These are phyloP conservation scores for Dufourea novaeangliae DNA, from an alignment of 1,140 invertebrate genomes.

Conservation along the genomic window DNA sequence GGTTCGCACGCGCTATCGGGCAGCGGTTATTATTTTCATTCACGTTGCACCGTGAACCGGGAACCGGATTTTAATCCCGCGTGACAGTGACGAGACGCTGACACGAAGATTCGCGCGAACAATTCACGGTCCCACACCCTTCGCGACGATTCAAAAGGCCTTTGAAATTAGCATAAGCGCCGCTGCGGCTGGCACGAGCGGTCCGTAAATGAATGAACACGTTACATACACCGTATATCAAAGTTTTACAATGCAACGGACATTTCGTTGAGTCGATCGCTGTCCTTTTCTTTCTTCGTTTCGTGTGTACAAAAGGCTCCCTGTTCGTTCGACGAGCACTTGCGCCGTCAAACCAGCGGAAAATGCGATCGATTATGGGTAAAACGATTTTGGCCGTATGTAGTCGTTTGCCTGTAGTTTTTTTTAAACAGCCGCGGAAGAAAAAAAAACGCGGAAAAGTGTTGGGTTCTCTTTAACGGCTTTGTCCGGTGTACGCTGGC, in stretches of 20 bases:
- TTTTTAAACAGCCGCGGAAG: neutral
- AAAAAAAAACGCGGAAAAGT: too few species aligned
- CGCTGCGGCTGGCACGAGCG: slow-evolving; percentile 24
- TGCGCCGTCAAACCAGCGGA: neutral
- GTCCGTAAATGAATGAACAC: slow-evolving; percentile 22
- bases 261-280: slow-evolving; percentile 3
- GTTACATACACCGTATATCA: neutral
- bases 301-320: too few species aligned
- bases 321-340: slow-evolving; percentile 25
- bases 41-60: slow-evolving; percentile 57
- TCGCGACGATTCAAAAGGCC: slow-evolving; percentile 52
- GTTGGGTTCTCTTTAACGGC: neutral
- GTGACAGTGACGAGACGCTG: slow-evolving; percentile 73
- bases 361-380: slow-evolving; percentile 10
- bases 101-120: slow-evolving; percentile 69
- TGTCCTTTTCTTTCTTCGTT: neutral
- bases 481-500: neutral
- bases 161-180: slow-evolving; percentile 69
- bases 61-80: slow-evolving; percentile 70
- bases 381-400: slow-evolving; percentile 9
- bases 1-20: slow-evolving; percentile 5
- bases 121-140: slow-evolving; percentile 59
- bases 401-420: neutral
- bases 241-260: neutral
- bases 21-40: slow-evolving; percentile 63